Conservation (phyloP, 1,140 invertebrate species). For the Xylocopa sonorina region DNA sequence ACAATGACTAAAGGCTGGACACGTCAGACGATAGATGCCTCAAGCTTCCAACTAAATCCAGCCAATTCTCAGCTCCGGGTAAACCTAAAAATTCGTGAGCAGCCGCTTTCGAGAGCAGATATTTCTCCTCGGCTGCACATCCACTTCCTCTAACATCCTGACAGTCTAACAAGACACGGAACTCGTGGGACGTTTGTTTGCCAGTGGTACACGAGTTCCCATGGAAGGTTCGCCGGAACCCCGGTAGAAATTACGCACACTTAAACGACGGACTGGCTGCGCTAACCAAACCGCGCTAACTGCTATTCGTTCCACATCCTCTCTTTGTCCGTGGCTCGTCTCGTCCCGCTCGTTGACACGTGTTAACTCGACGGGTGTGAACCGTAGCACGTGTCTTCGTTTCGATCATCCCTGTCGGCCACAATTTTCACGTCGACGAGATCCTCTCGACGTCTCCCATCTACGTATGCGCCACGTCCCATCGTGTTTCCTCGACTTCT, state of each 20-base stretch:
- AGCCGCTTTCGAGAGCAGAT: too few relatives aligned
- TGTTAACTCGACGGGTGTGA: conserved; percentile 30
- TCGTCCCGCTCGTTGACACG: conserved; percentile 27
- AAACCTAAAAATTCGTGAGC: too few relatives aligned
- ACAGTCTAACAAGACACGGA: not conserved
- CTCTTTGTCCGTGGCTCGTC: conserved; percentile 24
- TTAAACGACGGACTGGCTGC: not conserved
- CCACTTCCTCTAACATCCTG: not conserved
- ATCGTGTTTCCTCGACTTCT: not conserved
- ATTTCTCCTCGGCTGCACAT: too few relatives aligned
- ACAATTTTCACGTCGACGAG: conserved; percentile 10
- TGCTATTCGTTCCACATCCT: conserved; percentile 1
- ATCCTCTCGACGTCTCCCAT: not conserved
- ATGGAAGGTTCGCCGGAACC: not conserved
- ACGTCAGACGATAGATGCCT: too few relatives aligned
- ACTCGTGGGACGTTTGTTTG: not conserved
- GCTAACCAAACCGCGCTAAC: conserved; percentile 17
- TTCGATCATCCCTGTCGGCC: not conserved
- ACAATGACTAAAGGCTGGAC: too few relatives aligned
- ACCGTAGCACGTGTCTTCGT: conserved; percentile 40
- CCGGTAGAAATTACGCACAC: conserved; percentile 15
- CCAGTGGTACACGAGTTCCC: not conserved
- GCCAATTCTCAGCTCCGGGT: too few relatives aligned
- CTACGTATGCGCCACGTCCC: not conserved
- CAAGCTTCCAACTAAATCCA: too few relatives aligned